These are phyloP conservation scores for Clunio marinus DNA, from an alignment of 2,888 invertebrate species.

Conservation along the genomic window DNA sequence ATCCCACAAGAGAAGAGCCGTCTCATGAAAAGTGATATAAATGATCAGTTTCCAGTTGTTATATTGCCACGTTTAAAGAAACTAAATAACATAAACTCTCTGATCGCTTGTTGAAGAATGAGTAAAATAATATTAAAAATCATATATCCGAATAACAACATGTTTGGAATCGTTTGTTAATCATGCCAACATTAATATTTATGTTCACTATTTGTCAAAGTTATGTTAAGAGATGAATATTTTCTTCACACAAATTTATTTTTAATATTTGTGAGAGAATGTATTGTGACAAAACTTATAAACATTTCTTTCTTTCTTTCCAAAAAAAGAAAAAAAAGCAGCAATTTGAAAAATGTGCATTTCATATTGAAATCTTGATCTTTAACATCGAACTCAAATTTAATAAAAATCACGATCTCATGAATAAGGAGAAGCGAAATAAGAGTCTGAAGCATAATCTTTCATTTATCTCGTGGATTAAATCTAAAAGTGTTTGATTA, in stretches of 20 bases:
- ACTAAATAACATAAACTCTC: background rate
- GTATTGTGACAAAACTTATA: background rate
- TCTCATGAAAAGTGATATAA: conserved; percentile 28
- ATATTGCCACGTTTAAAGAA: conserved; percentile 31
- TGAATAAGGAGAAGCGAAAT: background rate
- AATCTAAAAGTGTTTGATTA: conserved; percentile 14
- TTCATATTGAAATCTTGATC: conserved; percentile 3
- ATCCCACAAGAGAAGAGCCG: conserved; percentile 7
- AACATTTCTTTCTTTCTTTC: background rate
- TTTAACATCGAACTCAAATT: background rate
- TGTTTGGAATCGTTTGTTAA: too few species aligned
- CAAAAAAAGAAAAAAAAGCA: background rate
- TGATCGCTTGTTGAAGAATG: too few species aligned
- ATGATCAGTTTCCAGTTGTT: conserved; percentile 29
- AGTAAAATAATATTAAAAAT: conserved; percentile 5
- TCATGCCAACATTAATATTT: too few species aligned
- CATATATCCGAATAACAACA: background rate
- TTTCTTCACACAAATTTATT: too few species aligned
- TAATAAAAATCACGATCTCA: conserved; percentile 22
- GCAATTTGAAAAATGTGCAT: conserved; percentile 6
- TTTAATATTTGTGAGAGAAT: too few species aligned
- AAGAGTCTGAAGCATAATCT: background rate
- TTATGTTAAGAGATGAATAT: too few species aligned
- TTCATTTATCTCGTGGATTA: background rate
- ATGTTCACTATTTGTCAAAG: too few species aligned